phyloP scores from a whole-genome alignment of 2,113 vertebrate genomes.

The Trinectes maculatus region DNA sequence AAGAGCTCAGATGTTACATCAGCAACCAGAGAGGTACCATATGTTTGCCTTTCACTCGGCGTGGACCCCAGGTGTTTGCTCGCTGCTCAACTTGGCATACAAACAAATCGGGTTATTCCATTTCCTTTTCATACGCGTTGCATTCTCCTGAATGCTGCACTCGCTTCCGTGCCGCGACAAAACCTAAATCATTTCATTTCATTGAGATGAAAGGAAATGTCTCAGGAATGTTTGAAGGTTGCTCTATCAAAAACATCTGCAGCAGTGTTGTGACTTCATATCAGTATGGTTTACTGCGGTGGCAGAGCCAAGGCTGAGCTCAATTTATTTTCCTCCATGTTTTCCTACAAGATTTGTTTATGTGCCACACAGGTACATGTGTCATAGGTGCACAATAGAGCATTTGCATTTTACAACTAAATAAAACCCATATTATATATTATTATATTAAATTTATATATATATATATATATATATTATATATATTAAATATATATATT shows the following conservation, averaged over 20 bases:
- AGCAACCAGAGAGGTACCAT: conserved; percentile 10
- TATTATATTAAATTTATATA: background rate
- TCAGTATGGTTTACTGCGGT: too few relatives aligned
- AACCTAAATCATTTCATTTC: conserved; percentile 10
- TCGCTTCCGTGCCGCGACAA: conserved; percentile 12
- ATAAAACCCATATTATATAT: too few relatives aligned
- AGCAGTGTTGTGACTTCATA: background rate
- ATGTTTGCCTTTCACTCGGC: conserved; percentile 8
- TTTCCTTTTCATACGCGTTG: conserved; percentile 7
- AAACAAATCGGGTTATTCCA: conserved; percentile 34
- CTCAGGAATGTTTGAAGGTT: background rate
- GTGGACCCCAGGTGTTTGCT: conserved; percentile 44
- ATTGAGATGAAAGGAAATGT: background rate
- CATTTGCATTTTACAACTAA: too few relatives aligned
- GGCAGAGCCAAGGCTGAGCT: too few relatives aligned
- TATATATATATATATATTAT: too few relatives aligned
- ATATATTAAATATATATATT: too few relatives aligned
- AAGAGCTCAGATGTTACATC: conserved; percentile 12
- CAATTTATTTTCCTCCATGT: too few relatives aligned
- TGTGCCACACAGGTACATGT: too few relatives aligned
- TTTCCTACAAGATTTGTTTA: too few relatives aligned
- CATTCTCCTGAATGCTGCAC: background rate
- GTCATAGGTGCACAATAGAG: too few relatives aligned
- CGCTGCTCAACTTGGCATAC: conserved; percentile 25
- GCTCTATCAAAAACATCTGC: background rate